phyloP scores from a whole-genome alignment of 37 sponge, comb jelly and placozoan species.

The Halichondria panicea region DNA sequence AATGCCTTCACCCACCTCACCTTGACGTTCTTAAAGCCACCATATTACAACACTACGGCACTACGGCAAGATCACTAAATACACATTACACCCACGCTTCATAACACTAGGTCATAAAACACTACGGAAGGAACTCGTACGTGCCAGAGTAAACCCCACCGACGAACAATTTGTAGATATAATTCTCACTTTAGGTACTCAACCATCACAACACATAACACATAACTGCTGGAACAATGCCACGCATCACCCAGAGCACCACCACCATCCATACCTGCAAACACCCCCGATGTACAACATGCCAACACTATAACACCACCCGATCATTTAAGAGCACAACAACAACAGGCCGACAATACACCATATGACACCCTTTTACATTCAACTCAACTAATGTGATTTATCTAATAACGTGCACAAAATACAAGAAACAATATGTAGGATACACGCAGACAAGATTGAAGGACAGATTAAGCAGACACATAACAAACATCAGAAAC shows the following conservation, averaged over 20 bases:
- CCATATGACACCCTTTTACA: conserved; percentile 1
- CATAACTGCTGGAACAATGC: not conserved
- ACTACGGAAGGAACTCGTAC: not conserved
- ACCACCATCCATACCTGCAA: not conserved
- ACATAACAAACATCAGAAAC: conserved; percentile 8
- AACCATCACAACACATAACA: not conserved
- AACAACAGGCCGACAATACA: not conserved
- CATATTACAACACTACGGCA: conserved; percentile 7
- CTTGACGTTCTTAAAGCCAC: not conserved
- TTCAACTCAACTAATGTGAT: conserved; percentile 19
- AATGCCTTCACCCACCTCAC: conserved; percentile 23
- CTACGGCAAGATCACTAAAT: not conserved
- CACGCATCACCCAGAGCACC: not conserved
- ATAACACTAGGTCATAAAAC: conserved; percentile 1
- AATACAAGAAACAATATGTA: conserved; percentile 36
- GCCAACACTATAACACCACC: conserved; percentile 3
- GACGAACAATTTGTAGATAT: conserved; percentile 6
- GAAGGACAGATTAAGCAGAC: conserved; percentile 8
- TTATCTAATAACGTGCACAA: conserved; percentile 30
- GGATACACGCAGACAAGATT: conserved; percentile 7
- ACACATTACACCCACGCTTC: conserved; percentile 18
- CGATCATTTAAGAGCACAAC: not conserved
- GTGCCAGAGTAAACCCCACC: not conserved
- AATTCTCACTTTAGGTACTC: not conserved
- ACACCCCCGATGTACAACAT: conserved; percentile 20